A percentile compares a stretch with the other conserved stretches of the same genome.
phyloP scores from a whole-genome alignment of 2,113 vertebrate genomes.

The Dinomys branickii region DNA sequence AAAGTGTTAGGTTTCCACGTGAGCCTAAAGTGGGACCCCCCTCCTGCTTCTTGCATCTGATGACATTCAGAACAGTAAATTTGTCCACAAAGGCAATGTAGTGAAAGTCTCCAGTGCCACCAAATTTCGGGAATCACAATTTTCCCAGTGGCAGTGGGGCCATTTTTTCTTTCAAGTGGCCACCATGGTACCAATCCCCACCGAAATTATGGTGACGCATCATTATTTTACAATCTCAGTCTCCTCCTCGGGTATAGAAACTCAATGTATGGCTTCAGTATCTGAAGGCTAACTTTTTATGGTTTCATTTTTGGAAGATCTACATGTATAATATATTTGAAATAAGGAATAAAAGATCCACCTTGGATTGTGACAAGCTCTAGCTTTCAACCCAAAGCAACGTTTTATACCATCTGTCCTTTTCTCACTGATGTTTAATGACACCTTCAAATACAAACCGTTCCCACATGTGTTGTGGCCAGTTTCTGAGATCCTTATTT shows the following conservation, averaged over 20 bases:
- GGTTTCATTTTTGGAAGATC: neutral
- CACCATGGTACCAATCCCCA: neutral
- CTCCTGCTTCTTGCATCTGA: neutral
- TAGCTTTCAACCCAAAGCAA: neutral
- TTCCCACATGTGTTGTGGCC: neutral
- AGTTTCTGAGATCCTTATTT: neutral
- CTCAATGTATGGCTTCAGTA: neutral
- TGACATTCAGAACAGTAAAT: neutral
- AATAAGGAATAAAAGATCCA: neutral
- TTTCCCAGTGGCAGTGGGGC: neutral
- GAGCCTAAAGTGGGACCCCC: neutral
- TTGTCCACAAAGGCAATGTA: neutral
- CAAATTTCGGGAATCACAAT: neutral
- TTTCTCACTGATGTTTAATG: neutral
- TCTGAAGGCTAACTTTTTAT: neutral
- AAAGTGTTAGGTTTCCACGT: neutral
- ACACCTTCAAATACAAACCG: neutral
- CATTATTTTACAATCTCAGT: neutral
- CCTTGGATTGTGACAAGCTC: neutral
- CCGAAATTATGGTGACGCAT: neutral
- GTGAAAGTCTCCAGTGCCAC: neutral
- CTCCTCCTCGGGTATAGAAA: neutral
- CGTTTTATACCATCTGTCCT: neutral
- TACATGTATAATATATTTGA: neutral
- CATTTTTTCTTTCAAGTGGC: neutral